These are phyloP conservation scores for Rhizomys pruinosus DNA, from an alignment of 2,113 vertebrate species.

Conservation along the genomic window DNA sequence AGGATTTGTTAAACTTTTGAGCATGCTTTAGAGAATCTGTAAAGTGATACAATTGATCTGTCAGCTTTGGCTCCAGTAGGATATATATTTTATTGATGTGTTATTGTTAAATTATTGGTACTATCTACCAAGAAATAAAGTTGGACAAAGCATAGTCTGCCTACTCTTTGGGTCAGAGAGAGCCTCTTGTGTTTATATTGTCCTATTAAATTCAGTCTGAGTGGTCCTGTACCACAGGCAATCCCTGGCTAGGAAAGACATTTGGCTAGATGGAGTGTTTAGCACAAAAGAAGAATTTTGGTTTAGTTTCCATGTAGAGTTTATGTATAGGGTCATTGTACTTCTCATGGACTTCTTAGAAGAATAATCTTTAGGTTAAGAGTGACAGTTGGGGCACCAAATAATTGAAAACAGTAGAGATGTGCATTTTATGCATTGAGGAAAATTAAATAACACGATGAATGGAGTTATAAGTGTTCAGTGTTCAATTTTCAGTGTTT, in stretches of 20 bases:
- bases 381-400: neutral
- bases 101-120: neutral
- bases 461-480: neutral
- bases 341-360: slow-evolving; percentile 47
- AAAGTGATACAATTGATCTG: neutral
- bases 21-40: neutral
- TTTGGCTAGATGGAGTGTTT: neutral
- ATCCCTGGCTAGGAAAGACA: neutral
- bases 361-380: slow-evolving; percentile 5
- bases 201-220: neutral
- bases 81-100: slow-evolving; percentile 6
- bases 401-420: neutral
- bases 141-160: neutral
- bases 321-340: slow-evolving; percentile 36
- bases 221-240: neutral
- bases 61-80: neutral
- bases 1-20: neutral
- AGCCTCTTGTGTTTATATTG: neutral
- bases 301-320: slow-evolving; percentile 25
- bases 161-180: neutral
- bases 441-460: neutral
- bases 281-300: neutral
- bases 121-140: neutral
- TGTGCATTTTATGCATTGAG: neutral
- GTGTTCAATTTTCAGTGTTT: neutral